Base-by-base conservation (phyloP, 2,113 vertebrate species). In the Seriola quinqueradiata region DNA sequence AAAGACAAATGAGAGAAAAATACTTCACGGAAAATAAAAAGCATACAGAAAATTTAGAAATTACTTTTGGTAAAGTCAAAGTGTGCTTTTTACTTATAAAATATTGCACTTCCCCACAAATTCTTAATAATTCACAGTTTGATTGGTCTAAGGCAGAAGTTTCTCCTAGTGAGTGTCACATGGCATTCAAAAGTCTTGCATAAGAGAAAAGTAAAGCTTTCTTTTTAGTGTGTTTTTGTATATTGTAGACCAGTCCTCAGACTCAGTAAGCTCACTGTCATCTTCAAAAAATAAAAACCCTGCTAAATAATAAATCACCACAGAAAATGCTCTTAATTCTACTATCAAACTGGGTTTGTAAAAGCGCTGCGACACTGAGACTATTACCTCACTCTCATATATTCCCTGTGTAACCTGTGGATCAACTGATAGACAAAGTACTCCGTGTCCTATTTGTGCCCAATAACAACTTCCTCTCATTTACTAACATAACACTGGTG, bases 81-180 rank as follows among this genome's bases (percentile, higher is more conserved):
- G 10, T 85, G 40, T 84, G 44, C 68, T 72, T 82, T 59, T 70
- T 77, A 81, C 57, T 42, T 81, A 72, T n/a, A 83, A 68, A 74
- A 85, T 94, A 96, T 95, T 96, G 95, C 95, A 96, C 94, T 42
- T 87, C 59, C 80, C 92, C 82, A 59, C 46, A 87, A 66, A 81
- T 66, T 71, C 23, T 63, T 17, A 59, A 81, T 40, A 78, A 89
- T 88, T 95, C 95, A 95, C 94, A 95, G 94, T 94, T 85, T 89
- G 74, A 91, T 90, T 92, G 90, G 83, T 89, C 69, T 74, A 92
- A 92, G 83, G 79, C 82, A 75, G 66, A 64, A 14, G 48, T 70
- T 80, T 44, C 60, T 82, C 73, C 36, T 70, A 28, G 28, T 72
- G 79, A 83, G 34, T 82, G 66, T 83, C 68, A 82, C 21, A 44